A percentile compares a stretch with the other conserved stretches of the same genome.
phyloP scores from a whole-genome alignment of 2,888 invertebrate genomes.

The Lissocephala sabroskyi region DNA sequence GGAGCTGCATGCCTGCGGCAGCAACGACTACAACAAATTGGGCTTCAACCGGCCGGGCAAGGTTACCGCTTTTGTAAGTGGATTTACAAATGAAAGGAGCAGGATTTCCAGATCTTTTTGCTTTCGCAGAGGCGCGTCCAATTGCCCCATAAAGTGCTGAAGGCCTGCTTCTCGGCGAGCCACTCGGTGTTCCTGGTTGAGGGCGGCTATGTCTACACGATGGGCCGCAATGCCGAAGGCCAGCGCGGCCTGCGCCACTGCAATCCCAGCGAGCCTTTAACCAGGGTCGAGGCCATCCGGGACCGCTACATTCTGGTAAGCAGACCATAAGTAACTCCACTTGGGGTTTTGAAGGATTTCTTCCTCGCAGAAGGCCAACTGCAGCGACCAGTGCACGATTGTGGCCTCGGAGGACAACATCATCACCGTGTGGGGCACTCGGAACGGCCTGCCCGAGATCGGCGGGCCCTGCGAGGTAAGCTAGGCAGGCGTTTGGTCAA shows the following conservation, averaged over 20 bases:
- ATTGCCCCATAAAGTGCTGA: constrained; percentile 75
- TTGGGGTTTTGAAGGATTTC: background rate
- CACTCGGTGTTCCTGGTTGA: constrained; percentile 79
- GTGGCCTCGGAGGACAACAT: constrained; percentile 79
- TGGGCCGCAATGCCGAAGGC: constrained; percentile 78
- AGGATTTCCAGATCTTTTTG: background rate
- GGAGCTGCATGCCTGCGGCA: constrained; percentile 78
- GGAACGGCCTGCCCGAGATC: constrained; percentile 70
- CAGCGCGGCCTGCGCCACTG: constrained; percentile 76
- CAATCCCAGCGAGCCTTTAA: constrained; percentile 50
- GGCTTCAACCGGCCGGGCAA: constrained; percentile 73
- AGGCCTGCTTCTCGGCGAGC: constrained; percentile 76
- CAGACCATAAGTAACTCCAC: background rate
- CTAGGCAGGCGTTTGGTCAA: background rate
- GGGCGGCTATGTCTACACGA: constrained; percentile 77
- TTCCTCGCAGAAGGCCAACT: constrained; percentile 75
- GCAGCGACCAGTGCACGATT: constrained; percentile 79
- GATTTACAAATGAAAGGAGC: constrained; percentile 12
- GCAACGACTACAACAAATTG: constrained; percentile 78
- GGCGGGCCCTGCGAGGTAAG: too few species aligned
- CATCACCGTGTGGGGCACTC: constrained; percentile 80
- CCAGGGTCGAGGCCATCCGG: constrained; percentile 65
- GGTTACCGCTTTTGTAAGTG: constrained; percentile 64
- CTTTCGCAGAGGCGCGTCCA: constrained; percentile 71
- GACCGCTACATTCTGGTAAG: constrained; percentile 63